These are phyloP conservation scores for Acromyrmex heyeri DNA, from an alignment of 1,140 invertebrate genomes.

Conservation along the genomic window DNA sequence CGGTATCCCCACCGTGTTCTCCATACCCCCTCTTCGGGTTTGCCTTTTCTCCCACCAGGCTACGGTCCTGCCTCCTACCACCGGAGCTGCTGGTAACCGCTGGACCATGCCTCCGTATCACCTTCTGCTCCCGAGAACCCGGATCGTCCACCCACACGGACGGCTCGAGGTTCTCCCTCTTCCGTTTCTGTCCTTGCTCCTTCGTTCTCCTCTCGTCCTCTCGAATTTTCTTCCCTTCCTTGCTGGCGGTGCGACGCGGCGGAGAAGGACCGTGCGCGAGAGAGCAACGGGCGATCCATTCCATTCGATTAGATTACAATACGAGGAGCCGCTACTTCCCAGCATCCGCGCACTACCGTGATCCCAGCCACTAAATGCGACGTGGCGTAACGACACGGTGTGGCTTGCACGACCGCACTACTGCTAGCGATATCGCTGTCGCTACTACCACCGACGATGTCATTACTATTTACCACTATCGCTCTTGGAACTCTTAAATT, in stretches of 20 bases:
- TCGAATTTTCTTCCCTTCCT: constrained; percentile 52
- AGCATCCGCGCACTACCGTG: constrained; percentile 29
- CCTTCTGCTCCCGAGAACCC: constrained; percentile 68
- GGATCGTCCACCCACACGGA: constrained; percentile 70
- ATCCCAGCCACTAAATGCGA: constrained; percentile 46
- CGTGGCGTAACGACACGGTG: constrained; percentile 29
- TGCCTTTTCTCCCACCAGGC: constrained; percentile 53
- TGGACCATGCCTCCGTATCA: constrained; percentile 75
- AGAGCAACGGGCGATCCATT: constrained; percentile 40
- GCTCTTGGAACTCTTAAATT: neutral
- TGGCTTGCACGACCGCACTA: constrained; percentile 17
- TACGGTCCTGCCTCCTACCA: constrained; percentile 66
- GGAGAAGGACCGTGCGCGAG: neutral
- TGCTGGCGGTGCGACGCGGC: neutral
- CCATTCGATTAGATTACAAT: constrained; percentile 76
- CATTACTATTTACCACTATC: neutral
- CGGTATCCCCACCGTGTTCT: constrained; percentile 68
- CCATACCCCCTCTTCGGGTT: constrained; percentile 49
- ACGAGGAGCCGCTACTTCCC: constrained; percentile 42
- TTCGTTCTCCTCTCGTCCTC: constrained; percentile 16
- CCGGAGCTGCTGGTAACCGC: constrained; percentile 57
- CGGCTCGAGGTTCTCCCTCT: constrained; percentile 22
- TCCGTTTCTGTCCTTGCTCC: constrained; percentile 17
- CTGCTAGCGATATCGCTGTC: constrained; percentile 9
- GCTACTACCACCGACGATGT: neutral